A percentile compares a stretch with the other conserved stretches of the same genome.
phyloP scores from a whole-genome alignment of 1,140 invertebrate genomes.

The Orchestia grillus region DNA sequence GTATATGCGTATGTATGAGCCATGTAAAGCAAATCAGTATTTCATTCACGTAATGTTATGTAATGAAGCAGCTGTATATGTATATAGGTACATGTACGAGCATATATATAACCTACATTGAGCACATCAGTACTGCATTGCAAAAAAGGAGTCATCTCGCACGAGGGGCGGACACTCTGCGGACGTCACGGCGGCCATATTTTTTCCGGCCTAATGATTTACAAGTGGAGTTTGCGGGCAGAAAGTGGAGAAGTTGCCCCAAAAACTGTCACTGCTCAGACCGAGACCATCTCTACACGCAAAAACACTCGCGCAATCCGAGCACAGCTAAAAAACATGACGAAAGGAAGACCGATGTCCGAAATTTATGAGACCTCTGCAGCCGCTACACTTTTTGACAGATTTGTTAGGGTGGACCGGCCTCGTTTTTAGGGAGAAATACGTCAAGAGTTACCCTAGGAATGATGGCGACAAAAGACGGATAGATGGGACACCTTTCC shows the following conservation, averaged over 20 bases:
- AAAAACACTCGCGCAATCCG: constrained; percentile 50
- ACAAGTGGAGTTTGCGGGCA: constrained; percentile 45
- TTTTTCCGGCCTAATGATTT: constrained; percentile 54
- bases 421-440: constrained; percentile 47
- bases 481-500: constrained; percentile 52
- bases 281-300: constrained; percentile 40
- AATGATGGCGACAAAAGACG: constrained; percentile 53
- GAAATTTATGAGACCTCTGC: constrained; percentile 56
- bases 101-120: too few relatives aligned
- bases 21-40: too few relatives aligned
- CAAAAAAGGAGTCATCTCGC: too few relatives aligned
- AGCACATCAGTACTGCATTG: too few relatives aligned
- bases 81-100: too few relatives aligned
- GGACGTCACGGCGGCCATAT: constrained; percentile 6
- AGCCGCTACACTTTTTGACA: constrained; percentile 55
- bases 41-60: too few relatives aligned
- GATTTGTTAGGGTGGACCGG: constrained; percentile 53
- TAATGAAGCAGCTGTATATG: too few relatives aligned
- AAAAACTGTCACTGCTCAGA: constrained; percentile 32
- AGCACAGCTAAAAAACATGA: constrained; percentile 30
- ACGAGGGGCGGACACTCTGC: neutral
- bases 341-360: constrained; percentile 56
- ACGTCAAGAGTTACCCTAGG: constrained; percentile 52
- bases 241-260: constrained; percentile 53
- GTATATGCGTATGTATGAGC: too few relatives aligned